Evolutionary conservation across 2,888 invertebrate species (phyloP), one percentile per base, ranked within the genome.

Genomic region (Parapristionchus giblindavisi): DNA sequence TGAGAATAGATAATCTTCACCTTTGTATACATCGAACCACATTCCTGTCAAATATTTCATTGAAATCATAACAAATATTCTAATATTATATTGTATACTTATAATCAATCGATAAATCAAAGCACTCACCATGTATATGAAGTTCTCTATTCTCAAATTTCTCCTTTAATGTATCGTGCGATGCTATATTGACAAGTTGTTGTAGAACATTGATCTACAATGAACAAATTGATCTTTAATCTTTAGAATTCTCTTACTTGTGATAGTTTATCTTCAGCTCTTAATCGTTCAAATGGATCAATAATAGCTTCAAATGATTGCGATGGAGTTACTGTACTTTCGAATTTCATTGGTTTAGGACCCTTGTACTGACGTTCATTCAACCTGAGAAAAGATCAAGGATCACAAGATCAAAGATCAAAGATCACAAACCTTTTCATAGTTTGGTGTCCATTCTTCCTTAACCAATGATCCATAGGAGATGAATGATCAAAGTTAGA

Each of bases 11-110:
- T 94, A 95, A 84, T 96, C 94, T 89, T 96, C 95, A 0, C 96
- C 97, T 0, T 94, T 94, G 88, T 95, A 95, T 88, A 97, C 94
- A 88, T 97, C 96, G 88, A 96, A 96, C 96, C 96, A 97, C 48
- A 97, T 90, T 0, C 96, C 68, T 68, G 52, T 0, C n/a, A 48
- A 11, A 27, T 63, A 17, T 24, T 61, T 8, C 8, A 4, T 38
- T 38, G 14, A 38, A 24, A 36, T 14, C 8, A 43, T 43, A 14
- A 43, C 43, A 43, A 17, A 43, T 43, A 14, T 14, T 43, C 8
- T 60, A 27, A 27, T 21, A 60, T 60, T 21, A 36, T 21, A 4
- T 29, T 5, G 3, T 29, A 56, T 17, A 27, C 27, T 27, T n/a
- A n/a, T n/a, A n/a, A 56, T n/a, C 56, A 32, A 32, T 58, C 17